Base-by-base conservation (phyloP, 2,113 vertebrate species). In the Abramis brama region DNA sequence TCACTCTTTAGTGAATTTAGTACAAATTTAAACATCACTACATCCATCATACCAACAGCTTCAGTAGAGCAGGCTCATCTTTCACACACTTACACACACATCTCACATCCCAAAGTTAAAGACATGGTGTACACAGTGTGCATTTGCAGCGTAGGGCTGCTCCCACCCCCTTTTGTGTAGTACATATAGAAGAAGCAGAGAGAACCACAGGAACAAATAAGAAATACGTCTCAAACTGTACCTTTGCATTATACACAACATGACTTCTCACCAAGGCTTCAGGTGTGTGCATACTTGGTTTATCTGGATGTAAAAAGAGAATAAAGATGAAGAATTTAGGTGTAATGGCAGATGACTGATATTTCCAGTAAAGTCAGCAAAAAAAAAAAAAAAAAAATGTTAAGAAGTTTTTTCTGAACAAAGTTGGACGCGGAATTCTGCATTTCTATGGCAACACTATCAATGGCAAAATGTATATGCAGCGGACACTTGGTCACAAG, bases 201-300 rank as follows among this genome's bases (percentile, higher is more conserved):
- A 59, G 10, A 45, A 47, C 57, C 25, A 25, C 27, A 47, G 77
- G 4, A 70, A 70, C 9, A 55, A 59, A 80, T 17, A 47, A 73
- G 21, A 74, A 23, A 76, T 23, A 12, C 0, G 9, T n/a, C 39
- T 68, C 43, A 27, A 77, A 86, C 77, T 59, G 9, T 87, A 90
- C 87, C 89, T 90, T 90, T 55, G 84, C 84, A 30, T 74, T 90
- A 86, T 88, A 90, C 15, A 82, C 81, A 50, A 88, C 79, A 33
- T 88, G 76, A 82, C 85, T 82, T 62, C 83, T 84, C 82, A 85
- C 87, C 86, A 90, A 78, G 36, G 87, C 71, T 27, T 90, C 89
- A 0, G 87, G 81, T 57, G 78, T 87, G 70, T 86, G 80, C 76
- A 88, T 83, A 33, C 13, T 81, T 25, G 87, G 60, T 86, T 90